Evolutionary conservation across 2,113 vertebrate genomes (phyloP), one percentile per base, ranked within the genome.

Genomic region (Pongo pygmaeus): DNA sequence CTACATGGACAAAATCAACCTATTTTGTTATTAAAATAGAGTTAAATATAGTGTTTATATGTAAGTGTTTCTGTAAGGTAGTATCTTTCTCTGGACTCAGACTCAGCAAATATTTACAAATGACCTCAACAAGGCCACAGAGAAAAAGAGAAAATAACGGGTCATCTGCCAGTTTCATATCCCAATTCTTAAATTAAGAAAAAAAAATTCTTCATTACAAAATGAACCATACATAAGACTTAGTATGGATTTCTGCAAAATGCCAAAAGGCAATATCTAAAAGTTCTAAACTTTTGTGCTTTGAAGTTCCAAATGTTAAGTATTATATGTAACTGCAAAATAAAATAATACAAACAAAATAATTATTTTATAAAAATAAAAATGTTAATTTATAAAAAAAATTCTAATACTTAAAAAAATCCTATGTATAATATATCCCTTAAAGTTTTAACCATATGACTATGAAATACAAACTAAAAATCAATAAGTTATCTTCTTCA

Each of bases 391-490:
- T 64, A 30, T 64, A 14, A 64, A 64, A 64, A 30, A 13, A 64
- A 89, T 46, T 38, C 35, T 35, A 84, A 48, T 18, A 32, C 30
- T 84, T 10, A 11, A 35, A 52, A 89, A 93, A 79, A 43, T 61
- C 7, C 9, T 20, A 30, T 25, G 22, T 40, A 59, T 0, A 74
- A 35, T 75, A n/a, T 43, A 75, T 46, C 48, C 38, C 79, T 74
- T 84, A 32, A 90, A n/a, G 9, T 78, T 89, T 52, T 74, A 79
- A 79, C 72, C 75, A 95, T 0, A 23, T 81, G 38, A 22, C 46
- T 48, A 35, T 78, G n/a, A 93, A 84, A 74, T 86, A 86, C n/a
- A 92, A 89, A 64, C 43, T 74, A 92, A 30, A 92, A 84, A 79
- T 55, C 6, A 75, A 61, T 61, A 57, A 67, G 30, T 55, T 83